These are phyloP conservation scores for Thaleichthys pacificus DNA, from an alignment of 2,797 vertebrate species.

Conservation along the genomic window DNA sequence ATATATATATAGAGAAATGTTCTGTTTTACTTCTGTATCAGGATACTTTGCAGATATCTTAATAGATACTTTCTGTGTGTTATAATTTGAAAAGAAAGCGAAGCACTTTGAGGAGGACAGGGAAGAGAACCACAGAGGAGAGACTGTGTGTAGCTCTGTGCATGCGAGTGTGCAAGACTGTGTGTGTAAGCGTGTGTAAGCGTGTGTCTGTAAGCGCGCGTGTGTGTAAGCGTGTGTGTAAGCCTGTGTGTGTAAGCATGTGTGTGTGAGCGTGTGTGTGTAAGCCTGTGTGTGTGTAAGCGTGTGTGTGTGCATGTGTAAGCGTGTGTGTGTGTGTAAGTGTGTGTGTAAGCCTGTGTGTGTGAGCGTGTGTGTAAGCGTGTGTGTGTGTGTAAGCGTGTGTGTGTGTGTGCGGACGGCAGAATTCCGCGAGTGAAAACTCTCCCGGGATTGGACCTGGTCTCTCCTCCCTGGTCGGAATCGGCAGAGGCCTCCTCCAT, in stretches of 20 bases:
- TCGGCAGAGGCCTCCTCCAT: slow-evolving; percentile 70
- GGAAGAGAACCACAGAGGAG: neutral
- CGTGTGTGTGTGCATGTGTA: slow-evolving; percentile 28
- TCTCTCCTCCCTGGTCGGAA: slow-evolving; percentile 52
- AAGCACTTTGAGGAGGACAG: neutral
- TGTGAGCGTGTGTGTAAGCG: slow-evolving; percentile 19
- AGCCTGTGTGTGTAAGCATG: slow-evolving; percentile 15
- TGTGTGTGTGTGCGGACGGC: slow-evolving; percentile 35
- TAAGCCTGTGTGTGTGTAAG: slow-evolving; percentile 2
- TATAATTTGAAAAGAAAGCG: too few species aligned
- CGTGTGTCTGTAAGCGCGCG: neutral
- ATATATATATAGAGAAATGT: too few species aligned
- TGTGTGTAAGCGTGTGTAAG: neutral
- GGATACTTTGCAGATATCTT: too few species aligned
- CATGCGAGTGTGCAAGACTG: too few species aligned
- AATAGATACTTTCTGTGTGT: too few species aligned
- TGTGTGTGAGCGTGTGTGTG: neutral
- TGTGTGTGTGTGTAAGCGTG: neutral
- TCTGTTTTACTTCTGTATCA: too few species aligned
- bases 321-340: neutral
- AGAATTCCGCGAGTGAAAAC: slow-evolving; percentile 61
- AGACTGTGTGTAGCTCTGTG: neutral
- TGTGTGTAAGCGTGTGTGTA: slow-evolving; percentile 2
- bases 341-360: slow-evolving; percentile 2
- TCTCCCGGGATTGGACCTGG: slow-evolving; percentile 64